phyloP scores from a whole-genome alignment of 2,888 invertebrate genomes.

The Brachypalpus laphriformis region DNA sequence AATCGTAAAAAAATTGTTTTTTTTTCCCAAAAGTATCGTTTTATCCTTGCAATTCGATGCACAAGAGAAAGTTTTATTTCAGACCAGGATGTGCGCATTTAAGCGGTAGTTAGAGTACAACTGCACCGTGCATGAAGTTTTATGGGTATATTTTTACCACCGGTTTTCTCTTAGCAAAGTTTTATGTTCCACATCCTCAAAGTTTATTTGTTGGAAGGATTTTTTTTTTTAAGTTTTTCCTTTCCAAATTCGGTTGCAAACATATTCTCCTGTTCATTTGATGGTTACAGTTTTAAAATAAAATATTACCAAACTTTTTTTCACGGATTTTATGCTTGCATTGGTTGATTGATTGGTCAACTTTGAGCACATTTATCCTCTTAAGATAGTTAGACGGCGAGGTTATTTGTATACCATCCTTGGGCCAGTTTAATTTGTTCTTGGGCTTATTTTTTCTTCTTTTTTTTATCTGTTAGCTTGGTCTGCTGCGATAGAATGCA shows the following conservation, averaged over 20 bases:
- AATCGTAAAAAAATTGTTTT: slow-evolving; percentile 38
- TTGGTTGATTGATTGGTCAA: background rate
- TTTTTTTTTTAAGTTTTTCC: slow-evolving; percentile 12
- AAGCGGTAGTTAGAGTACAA: slow-evolving; percentile 54
- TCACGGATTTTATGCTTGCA: background rate
- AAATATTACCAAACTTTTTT: background rate
- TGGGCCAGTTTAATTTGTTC: too few relatives aligned
- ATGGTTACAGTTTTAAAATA: background rate
- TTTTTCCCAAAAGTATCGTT: background rate
- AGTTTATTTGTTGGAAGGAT: slow-evolving; percentile 29
- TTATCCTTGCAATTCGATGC: slow-evolving; percentile 13
- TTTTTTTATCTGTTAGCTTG: too few relatives aligned
- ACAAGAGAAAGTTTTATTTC: slow-evolving; percentile 28
- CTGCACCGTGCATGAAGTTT: slow-evolving; percentile 28
- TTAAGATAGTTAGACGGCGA: too few relatives aligned
- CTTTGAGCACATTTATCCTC: background rate
- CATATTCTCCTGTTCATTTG: background rate
- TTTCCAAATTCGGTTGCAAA: background rate
- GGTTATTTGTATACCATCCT: too few relatives aligned
- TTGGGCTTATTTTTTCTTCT: too few relatives aligned
- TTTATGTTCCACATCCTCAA: slow-evolving; percentile 40
- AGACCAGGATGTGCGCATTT: slow-evolving; percentile 50
- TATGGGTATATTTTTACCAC: background rate
- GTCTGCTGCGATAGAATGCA: too few relatives aligned
- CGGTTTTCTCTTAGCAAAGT: slow-evolving; percentile 54